Base-by-base conservation (phyloP, 2,797 vertebrate genomes). In the Microtus obscurus region DNA sequence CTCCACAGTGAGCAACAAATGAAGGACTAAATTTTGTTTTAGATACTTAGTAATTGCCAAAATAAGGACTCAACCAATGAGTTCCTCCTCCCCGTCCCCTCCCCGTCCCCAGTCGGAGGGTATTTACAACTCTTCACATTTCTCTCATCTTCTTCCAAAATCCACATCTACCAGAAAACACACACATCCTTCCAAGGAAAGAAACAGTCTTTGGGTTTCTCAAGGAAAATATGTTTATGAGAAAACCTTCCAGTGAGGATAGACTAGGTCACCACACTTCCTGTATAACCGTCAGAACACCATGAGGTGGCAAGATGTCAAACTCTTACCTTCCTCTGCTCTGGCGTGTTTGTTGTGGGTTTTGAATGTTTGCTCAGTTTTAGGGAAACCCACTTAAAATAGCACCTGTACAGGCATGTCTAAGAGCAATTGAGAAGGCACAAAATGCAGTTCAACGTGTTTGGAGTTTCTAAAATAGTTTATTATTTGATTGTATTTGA, bases 61-160 rank as follows among this genome's bases (percentile, higher is more conserved):
- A 92, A 83, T 67, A 91, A 77, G 31, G 53, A 88, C 11, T 65
- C 31, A 12, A 21, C 13, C 76, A 79, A 80, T 0, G 6, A 83
- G 79, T 80, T 65, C 45, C 21, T 83, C 31, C 80, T 40, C 12
- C 34, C 31, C 1, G 27, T 21, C 67, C 7, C 37, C 23, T 6
- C 31, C 51, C 27, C 53, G 34, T 37, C 77, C 74, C 9, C 29
- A 92, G 81, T 10, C 6, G 1, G 29, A 34, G 31, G 2, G n/a
- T 25, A 31, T 65, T 93, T 83, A 45, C 43, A 61, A 27, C 6
- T n/a, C 71, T 31, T 80, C 73, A 29, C 3, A 67, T 31, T 90
- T 90, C 95, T 97, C 94, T 97, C n/a, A 89, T 94, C 82, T 92
- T 80, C 77, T 92, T 96, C 93, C 93, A 73, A 76, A 95, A 92